These are phyloP conservation scores for Syngnathus floridae DNA, from an alignment of 2,113 vertebrate species.

Conservation along the genomic window DNA sequence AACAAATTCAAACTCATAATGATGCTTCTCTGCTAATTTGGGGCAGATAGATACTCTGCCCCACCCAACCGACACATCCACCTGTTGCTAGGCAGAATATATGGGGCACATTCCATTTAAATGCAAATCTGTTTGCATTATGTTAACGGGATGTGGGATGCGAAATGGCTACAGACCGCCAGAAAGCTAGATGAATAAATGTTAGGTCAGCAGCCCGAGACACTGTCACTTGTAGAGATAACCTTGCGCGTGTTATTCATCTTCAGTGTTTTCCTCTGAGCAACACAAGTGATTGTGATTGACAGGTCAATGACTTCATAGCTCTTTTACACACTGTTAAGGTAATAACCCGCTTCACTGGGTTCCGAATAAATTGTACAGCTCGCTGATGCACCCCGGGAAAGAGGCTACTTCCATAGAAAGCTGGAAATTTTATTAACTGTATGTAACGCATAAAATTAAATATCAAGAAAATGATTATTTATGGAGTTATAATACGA, in stretches of 20 bases:
- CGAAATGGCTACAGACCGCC: background rate
- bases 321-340: background rate
- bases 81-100: background rate
- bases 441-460: too few relatives aligned
- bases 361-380: background rate
- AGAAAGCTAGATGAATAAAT: background rate
- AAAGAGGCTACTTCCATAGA: too few relatives aligned
- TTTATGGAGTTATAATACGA: too few relatives aligned
- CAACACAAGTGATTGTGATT: conserved; percentile 1
- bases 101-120: background rate
- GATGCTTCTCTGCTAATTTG: background rate
- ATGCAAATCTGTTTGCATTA: conserved; percentile 11
- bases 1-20: background rate
- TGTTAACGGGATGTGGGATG: background rate
- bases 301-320: background rate
- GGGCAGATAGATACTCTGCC: background rate
- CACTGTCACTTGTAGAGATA: conserved; percentile 3
- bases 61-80: too few relatives aligned
- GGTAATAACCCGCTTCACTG: background rate
- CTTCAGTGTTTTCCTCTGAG: conserved; percentile 8
- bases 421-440: too few relatives aligned
- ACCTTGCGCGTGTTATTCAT: background rate
- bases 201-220: background rate
- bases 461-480: too few relatives aligned
- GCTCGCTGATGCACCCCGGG: too few relatives aligned